Evolutionary conservation across 2,888 invertebrate species (phyloP), one percentile per base, ranked within the genome.

Genomic region (Baronia brevicornis): DNA sequence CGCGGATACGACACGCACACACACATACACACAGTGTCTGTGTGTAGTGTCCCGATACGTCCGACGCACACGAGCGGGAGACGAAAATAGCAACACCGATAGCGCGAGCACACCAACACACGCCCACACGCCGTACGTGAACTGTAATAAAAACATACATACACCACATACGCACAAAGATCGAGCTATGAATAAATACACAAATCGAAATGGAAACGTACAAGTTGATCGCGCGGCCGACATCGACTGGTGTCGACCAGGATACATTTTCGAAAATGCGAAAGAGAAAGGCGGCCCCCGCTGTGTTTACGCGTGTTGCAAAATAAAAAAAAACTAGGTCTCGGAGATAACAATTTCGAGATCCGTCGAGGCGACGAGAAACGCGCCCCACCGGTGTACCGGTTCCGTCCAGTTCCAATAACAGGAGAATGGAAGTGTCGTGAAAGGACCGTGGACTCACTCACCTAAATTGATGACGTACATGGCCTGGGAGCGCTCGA

Each of bases 401-500:
- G 74, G 75, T 74, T 67, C 58, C 45, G 55, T 60, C 74, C 64
- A 65, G 77, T 67, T 72, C 62, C 71, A 70, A 67, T 75, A 64
- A 68, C 65, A 66, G 66, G 67, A 55, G 53, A 58, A 56, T 47
- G 49, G 55, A 51, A 51, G 51, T 45, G 50, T 54, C 57, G 56
- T 55, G 55, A 48, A 62, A 60, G 54, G 58, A 61, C 54, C 61
- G 67, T 70, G 70, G 70, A 78, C 84, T 82, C 73, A 84, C 84
- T 84, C 73, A 84, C 84, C 84, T 78, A 84, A 75, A 79, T 84
- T 84, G 51, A 84, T 80, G 79, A 84, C 84, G 79, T 84, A 84
- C 84, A 84, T 84, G 68, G 80, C 82, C 78, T 73, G 82, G 68
- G 82, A 80, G 78, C 82, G 80, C 72, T 79, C 77, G 69, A 80